phyloP scores from a whole-genome alignment of 2,113 vertebrate genomes.

The Cettia cetti region DNA sequence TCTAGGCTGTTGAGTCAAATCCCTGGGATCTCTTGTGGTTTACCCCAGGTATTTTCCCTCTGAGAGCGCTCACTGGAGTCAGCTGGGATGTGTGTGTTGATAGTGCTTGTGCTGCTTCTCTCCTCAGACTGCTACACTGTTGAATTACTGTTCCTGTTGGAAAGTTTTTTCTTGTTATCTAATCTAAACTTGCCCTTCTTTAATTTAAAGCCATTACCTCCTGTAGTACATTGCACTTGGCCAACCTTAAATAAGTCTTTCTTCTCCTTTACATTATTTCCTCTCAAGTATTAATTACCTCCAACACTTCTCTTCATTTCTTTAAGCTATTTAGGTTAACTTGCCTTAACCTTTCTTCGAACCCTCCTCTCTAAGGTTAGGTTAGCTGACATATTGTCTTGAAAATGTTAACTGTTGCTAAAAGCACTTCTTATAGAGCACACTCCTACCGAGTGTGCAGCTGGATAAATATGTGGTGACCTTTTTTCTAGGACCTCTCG shows the following conservation, averaged over 20 bases:
- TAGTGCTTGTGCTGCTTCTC: neutral
- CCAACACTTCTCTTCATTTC: conserved; percentile 42
- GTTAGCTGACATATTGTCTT: conserved; percentile 58
- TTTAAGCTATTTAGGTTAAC: conserved; percentile 54
- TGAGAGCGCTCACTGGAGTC: neutral
- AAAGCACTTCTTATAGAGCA: conserved; percentile 26
- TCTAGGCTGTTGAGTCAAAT: conserved; percentile 4
- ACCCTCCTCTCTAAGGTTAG: conserved; percentile 56
- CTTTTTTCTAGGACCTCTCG: neutral
- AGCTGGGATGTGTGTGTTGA: conserved; percentile 2
- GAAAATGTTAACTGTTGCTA: conserved; percentile 61
- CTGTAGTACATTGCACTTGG: conserved; percentile 21
- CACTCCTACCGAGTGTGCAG: neutral
- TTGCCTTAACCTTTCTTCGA: conserved; percentile 48
- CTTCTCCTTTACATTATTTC: conserved; percentile 40
- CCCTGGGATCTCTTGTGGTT: neutral
- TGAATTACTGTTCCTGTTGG: conserved; percentile 15
- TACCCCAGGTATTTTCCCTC: conserved; percentile 24
- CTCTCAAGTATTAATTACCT: conserved; percentile 51
- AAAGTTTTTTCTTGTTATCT: conserved; percentile 45
- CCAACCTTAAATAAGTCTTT: conserved; percentile 37
- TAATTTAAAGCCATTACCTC: conserved; percentile 55
- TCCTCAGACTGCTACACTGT: neutral
- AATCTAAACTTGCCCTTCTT: conserved; percentile 47
- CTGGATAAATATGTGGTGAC: conserved; percentile 2